These are phyloP conservation scores for Glareola pratincola DNA, from an alignment of 2,113 vertebrate species.

Conservation along the genomic window DNA sequence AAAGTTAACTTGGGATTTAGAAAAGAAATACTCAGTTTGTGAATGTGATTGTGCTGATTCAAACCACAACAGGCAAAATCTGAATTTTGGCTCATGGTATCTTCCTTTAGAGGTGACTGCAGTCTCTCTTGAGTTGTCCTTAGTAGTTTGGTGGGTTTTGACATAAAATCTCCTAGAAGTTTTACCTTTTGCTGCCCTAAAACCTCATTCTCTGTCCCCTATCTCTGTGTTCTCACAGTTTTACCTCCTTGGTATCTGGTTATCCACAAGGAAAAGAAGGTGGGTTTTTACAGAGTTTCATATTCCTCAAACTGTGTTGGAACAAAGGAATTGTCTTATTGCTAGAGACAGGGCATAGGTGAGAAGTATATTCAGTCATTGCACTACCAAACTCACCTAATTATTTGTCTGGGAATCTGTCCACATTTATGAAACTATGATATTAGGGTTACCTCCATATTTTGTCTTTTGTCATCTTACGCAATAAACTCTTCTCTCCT, in stretches of 20 bases:
- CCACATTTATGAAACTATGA: background rate
- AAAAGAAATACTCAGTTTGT: accelerated
- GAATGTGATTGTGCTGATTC: background rate
- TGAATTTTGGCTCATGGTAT: background rate
- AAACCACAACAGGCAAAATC: background rate
- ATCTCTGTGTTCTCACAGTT: background rate
- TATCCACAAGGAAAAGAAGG: background rate
- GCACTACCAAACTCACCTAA: background rate
- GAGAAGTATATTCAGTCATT: background rate
- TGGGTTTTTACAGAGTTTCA: background rate
- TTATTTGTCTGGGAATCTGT: background rate
- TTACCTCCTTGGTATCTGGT: background rate
- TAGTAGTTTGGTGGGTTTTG: background rate
- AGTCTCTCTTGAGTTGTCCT: background rate
- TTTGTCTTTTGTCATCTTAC: background rate
- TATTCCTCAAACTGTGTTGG: background rate
- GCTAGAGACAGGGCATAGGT: background rate
- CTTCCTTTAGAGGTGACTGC: background rate
- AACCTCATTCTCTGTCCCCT: background rate
- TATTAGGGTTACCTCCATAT: background rate
- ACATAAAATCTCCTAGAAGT: background rate
- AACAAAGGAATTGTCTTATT: background rate
- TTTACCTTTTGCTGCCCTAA: background rate
- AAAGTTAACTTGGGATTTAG: background rate
- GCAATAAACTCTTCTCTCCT: background rate